Conservation (phyloP, 2,113 vertebrate species). For the Lagopus muta region DNA sequence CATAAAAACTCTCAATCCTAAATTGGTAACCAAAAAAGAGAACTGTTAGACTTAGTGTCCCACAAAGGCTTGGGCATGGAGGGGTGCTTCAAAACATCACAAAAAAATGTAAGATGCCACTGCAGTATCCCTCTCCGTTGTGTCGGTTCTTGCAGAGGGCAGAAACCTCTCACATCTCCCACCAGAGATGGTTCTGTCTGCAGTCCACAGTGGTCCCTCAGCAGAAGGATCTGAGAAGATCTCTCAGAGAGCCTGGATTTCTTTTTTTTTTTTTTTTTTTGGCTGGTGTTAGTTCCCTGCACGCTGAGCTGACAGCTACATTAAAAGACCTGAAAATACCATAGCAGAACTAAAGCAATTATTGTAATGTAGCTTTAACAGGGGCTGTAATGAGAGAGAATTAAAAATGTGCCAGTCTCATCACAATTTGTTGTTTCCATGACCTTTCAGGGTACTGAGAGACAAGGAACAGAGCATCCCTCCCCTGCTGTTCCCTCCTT, state of each 20-base stretch:
- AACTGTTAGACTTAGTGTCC: fast-evolving
- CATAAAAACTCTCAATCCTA: not conserved
- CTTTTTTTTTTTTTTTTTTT: not conserved
- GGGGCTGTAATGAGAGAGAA: conserved; percentile 79
- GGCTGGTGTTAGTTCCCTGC: conserved; percentile 39
- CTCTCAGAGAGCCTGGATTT: not conserved
- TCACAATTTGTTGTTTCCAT: conserved; percentile 59
- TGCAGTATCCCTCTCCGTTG: too few relatives aligned
- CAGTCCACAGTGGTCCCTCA: not conserved
- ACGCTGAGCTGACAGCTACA: conserved; percentile 74
- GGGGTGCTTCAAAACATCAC: not conserved
- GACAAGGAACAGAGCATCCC: not conserved
- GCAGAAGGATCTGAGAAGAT: not conserved
- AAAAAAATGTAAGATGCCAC: not conserved
- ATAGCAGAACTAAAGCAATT: conserved; percentile 83
- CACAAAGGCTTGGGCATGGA: not conserved
- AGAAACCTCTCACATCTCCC: not conserved
- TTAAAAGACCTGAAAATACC: conserved; percentile 74
- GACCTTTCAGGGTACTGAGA: conserved; percentile 71
- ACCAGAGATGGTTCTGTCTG: not conserved
- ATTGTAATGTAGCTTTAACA: conserved; percentile 80
- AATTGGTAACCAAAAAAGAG: fast-evolving
- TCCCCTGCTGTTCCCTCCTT: not conserved
- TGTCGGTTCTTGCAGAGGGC: not conserved
- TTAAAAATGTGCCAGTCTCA: conserved; percentile 77